Conservation (phyloP, 2,797 vertebrate genomes). For the Antennarius maculatus region DNA sequence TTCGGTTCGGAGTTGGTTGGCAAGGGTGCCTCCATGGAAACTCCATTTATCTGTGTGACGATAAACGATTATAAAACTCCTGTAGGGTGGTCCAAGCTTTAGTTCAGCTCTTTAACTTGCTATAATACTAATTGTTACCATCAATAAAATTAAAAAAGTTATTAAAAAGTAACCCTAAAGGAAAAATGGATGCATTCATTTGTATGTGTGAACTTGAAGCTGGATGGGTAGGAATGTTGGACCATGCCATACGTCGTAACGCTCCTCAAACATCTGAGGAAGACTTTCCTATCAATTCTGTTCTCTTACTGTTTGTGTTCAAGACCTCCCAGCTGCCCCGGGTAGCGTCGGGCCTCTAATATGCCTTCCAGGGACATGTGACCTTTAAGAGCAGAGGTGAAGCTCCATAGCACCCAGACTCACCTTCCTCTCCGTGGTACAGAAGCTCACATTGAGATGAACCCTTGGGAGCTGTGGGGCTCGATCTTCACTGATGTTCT, state of each 20-base stretch:
- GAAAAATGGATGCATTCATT: too few species aligned
- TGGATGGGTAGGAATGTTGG: slow-evolving; percentile 5
- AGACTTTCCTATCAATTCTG: not conserved
- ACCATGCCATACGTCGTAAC: not conserved
- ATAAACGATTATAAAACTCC: too few species aligned
- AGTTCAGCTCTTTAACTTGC: too few species aligned
- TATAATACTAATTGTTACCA: too few species aligned
- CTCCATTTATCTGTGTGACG: too few species aligned
- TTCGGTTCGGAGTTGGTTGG: too few species aligned
- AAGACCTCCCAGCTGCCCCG: slow-evolving; percentile 45
- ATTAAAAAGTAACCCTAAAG: too few species aligned
- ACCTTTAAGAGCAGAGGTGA: slow-evolving; percentile 61
- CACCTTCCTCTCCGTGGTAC: slow-evolving; percentile 51
- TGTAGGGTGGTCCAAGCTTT: too few species aligned
- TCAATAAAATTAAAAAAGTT: too few species aligned
- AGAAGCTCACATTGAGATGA: slow-evolving; percentile 63
- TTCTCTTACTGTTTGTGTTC: slow-evolving; percentile 30
- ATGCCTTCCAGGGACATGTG: slow-evolving; percentile 68
- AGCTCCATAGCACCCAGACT: slow-evolving; percentile 50
- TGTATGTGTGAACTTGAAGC: not conserved
- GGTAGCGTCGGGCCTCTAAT: slow-evolving; percentile 43
- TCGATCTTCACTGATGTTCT: slow-evolving; percentile 31
- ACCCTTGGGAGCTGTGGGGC: slow-evolving; percentile 12
- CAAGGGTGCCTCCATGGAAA: too few species aligned
- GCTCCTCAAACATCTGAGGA: slow-evolving; percentile 23